A percentile compares a stretch with the other conserved stretches of the same genome.
Conservation (phyloP, 1,140 invertebrate species). For the Sinonovacula constricta region DNA sequence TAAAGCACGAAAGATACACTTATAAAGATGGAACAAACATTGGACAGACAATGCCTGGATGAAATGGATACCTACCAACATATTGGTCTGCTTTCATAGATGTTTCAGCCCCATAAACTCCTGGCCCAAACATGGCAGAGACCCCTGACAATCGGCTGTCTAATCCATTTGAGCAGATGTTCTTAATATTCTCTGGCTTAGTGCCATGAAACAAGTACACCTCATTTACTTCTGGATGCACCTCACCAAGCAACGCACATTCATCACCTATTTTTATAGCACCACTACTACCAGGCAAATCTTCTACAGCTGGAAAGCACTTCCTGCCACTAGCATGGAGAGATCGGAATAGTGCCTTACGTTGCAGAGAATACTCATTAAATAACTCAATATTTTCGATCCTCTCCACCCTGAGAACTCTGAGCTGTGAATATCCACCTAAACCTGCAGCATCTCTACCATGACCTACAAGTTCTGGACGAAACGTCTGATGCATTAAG, state of each 20-base stretch:
- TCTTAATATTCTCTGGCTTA: slow-evolving; percentile 19
- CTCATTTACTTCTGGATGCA: slow-evolving; percentile 40
- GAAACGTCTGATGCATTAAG: neutral
- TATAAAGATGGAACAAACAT: too few relatives aligned
- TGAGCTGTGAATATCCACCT: neutral
- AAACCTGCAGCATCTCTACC: slow-evolving; percentile 25
- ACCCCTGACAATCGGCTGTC: slow-evolving; percentile 14
- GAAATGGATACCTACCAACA: too few relatives aligned
- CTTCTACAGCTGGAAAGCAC: too few relatives aligned
- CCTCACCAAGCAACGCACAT: neutral
- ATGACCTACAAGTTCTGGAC: neutral
- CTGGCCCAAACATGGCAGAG: slow-evolving; percentile 34
- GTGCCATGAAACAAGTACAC: slow-evolving; percentile 41
- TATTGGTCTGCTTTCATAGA: slow-evolving; percentile 48
- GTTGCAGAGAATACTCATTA: slow-evolving; percentile 1
- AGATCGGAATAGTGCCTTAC: too few relatives aligned
- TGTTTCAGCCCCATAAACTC: slow-evolving; percentile 42
- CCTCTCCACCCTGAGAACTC: slow-evolving; percentile 23
- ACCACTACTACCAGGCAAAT: too few relatives aligned
- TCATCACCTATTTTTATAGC: neutral
- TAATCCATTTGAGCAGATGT: slow-evolving; percentile 18
- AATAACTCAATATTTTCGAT: slow-evolving; percentile 38
- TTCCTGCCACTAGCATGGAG: too few relatives aligned
- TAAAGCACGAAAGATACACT: too few relatives aligned
- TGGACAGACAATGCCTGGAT: too few relatives aligned